These are phyloP conservation scores for Drosophila buzzatii DNA, from an alignment of 2,888 invertebrate genomes.

Conservation along the genomic window DNA sequence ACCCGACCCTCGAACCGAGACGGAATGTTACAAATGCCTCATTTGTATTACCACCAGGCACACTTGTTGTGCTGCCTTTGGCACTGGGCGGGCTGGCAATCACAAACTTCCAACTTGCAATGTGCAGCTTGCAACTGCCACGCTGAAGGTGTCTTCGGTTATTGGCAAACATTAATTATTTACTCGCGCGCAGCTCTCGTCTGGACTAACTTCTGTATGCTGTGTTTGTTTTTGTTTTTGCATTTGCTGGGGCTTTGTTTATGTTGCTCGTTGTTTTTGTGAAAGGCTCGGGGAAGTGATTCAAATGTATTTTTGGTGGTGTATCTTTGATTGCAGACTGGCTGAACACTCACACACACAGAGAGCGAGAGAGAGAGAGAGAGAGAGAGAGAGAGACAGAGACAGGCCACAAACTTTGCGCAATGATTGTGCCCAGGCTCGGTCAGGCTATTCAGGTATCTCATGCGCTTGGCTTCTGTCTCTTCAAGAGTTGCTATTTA, in stretches of 20 bases:
- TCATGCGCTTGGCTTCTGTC: slow-evolving; percentile 41
- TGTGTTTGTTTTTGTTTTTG: slow-evolving; percentile 20
- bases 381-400: slow-evolving; percentile 7
- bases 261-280: slow-evolving; percentile 54
- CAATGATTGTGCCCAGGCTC: slow-evolving; percentile 73
- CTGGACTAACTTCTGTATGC: slow-evolving; percentile 54
- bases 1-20: neutral
- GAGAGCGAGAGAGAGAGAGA: neutral
- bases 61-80: slow-evolving; percentile 57
- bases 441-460: slow-evolving; percentile 58
- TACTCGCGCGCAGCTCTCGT: slow-evolving; percentile 60
- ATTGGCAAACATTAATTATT: slow-evolving; percentile 83
- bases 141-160: slow-evolving; percentile 81
- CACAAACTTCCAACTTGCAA: slow-evolving; percentile 19
- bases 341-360: slow-evolving; percentile 33
- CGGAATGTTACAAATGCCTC: slow-evolving; percentile 56
- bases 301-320: slow-evolving; percentile 78
- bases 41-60: slow-evolving; percentile 72
- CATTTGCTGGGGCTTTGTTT: slow-evolving; percentile 16
- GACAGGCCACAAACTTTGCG: slow-evolving; percentile 67
- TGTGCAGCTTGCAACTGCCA: slow-evolving; percentile 16
- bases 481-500: slow-evolving; percentile 72
- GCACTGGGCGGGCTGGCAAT: slow-evolving; percentile 40
- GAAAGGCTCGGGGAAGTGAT: slow-evolving; percentile 76
- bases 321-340: slow-evolving; percentile 73